Evolutionary conservation across 2,797 vertebrate genomes (phyloP).

Genomic region (Pogoniulus pusillus): DNA sequence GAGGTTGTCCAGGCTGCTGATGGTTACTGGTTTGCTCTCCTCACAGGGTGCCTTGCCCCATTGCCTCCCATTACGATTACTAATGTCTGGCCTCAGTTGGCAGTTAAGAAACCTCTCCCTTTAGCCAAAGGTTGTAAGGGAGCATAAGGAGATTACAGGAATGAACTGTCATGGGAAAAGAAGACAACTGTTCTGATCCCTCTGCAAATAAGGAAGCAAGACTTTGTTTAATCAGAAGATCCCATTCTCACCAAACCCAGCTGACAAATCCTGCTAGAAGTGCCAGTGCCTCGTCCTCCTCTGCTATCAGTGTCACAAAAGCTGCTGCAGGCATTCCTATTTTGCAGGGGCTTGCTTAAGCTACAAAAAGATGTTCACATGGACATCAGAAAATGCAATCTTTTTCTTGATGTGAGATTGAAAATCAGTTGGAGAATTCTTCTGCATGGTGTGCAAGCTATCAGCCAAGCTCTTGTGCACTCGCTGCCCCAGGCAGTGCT

Average conservation of each 20-base stretch:
- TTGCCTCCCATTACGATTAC: neutral
- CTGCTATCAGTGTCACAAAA: neutral
- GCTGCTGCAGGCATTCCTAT: neutral
- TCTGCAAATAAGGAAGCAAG: neutral
- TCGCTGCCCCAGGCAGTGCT: neutral
- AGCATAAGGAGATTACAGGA: neutral
- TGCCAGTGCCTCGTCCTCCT: neutral
- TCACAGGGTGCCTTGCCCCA: neutral
- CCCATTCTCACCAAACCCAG: neutral
- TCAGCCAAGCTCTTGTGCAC: neutral
- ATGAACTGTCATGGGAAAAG: neutral
- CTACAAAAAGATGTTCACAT: neutral
- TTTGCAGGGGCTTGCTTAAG: neutral
- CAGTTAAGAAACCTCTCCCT: neutral
- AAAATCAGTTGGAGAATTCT: conserved; percentile 23
- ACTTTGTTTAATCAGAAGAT: neutral
- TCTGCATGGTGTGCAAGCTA: neutral
- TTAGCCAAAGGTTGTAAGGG: conserved; percentile 8
- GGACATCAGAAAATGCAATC: neutral
- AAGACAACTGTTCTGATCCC: neutral
- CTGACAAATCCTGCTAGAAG: neutral
- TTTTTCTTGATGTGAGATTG: neutral
- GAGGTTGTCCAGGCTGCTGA: neutral
- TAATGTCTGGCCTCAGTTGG: neutral
- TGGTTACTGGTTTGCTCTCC: neutral